phyloP scores from a whole-genome alignment of 2,113 vertebrate genomes.

The Pithys albifrons region DNA sequence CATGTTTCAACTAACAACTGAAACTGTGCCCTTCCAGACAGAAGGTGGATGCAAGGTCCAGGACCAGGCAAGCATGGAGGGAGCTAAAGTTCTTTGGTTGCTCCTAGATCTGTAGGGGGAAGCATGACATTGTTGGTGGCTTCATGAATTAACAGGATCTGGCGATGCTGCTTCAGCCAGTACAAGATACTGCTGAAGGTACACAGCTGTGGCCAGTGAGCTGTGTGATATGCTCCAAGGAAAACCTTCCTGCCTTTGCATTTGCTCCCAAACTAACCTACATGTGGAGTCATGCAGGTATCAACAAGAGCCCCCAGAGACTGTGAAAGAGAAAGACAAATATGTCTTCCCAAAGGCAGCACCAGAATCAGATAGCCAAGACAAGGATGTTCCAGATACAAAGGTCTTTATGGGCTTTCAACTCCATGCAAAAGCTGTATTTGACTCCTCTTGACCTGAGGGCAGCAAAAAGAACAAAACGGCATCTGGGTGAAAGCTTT shows the following conservation, averaged over 20 bases:
- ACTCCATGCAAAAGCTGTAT: not conserved
- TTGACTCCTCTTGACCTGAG: not conserved
- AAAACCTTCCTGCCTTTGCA: not conserved
- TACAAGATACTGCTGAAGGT: not conserved
- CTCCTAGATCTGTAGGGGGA: not conserved
- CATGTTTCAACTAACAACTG: not conserved
- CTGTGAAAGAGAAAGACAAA: not conserved
- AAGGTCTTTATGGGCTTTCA: not conserved
- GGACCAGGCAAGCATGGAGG: not conserved
- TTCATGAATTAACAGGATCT: not conserved
- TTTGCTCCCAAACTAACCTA: not conserved
- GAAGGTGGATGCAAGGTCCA: not conserved
- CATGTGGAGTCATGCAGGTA: not conserved
- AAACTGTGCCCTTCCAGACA: not conserved
- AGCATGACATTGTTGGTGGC: not conserved
- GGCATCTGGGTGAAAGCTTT: not conserved
- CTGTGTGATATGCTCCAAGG: not conserved
- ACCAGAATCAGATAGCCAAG: accelerated
- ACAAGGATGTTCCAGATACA: not conserved
- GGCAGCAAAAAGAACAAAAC: not conserved
- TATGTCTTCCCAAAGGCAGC: not conserved
- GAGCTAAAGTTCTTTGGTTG: not conserved
- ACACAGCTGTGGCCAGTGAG: accelerated
- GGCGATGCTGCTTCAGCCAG: not conserved
- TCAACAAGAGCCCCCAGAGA: not conserved